Evolutionary conservation across 2,797 vertebrate genomes (phyloP).

Genomic region (Gobionotothen gibberifrons): DNA sequence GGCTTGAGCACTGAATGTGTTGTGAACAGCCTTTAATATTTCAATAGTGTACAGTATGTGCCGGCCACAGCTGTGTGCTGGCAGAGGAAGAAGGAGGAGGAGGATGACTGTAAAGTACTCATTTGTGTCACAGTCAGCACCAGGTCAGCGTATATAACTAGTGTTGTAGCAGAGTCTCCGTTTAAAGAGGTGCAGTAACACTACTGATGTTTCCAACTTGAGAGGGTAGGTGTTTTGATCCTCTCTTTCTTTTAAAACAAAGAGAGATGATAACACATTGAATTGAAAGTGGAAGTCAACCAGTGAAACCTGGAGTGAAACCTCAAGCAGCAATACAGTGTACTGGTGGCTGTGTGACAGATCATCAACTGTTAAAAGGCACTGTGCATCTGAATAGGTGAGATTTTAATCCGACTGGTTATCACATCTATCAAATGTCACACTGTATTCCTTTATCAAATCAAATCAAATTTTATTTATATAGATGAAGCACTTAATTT

Average conservation of each 20-base stretch:
- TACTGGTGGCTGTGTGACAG: background rate
- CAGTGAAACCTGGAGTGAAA: background rate
- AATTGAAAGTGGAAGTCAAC: too few relatives aligned
- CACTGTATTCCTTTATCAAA: background rate
- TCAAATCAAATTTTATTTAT: too few relatives aligned
- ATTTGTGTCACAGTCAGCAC: slow-evolving; percentile 8
- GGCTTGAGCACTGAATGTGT: background rate
- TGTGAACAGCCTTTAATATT: slow-evolving; percentile 33
- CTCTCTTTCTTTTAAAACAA: background rate
- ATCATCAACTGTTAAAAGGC: background rate
- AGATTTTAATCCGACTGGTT: background rate
- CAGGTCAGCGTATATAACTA: background rate
- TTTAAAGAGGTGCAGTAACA: background rate
- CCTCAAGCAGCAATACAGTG: background rate
- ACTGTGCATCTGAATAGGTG: background rate
- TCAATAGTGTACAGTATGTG: slow-evolving; percentile 20
- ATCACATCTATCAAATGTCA: background rate
- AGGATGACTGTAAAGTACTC: background rate
- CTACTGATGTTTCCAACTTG: background rate
- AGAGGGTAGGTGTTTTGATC: background rate
- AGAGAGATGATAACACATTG: background rate
- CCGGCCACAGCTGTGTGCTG: slow-evolving; percentile 17
- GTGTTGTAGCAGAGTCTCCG: too few relatives aligned
- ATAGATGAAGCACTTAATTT: too few relatives aligned
- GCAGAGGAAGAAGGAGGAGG: background rate